These are phyloP conservation scores for Chondrilla cf. caribensis DNA, from an alignment of 37 sponge, comb jelly and placozoan species.

Conservation along the genomic window DNA sequence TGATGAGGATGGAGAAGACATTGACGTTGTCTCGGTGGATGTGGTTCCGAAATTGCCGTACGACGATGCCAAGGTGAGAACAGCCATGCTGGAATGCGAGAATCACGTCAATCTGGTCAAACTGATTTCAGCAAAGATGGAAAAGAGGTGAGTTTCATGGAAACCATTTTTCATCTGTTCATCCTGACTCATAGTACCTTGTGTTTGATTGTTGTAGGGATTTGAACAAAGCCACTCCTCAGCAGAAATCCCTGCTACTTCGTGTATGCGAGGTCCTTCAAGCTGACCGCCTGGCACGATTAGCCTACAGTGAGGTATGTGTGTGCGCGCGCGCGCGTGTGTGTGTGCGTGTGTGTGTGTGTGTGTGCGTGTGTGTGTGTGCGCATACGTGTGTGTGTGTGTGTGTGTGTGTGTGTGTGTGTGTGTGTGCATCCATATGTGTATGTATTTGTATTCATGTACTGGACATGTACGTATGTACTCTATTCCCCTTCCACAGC, in stretches of 20 bases:
- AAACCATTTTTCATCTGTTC: no score
- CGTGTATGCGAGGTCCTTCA: conserved; percentile 41
- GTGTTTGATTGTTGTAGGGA: conserved; percentile 17
- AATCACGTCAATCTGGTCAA: conserved; percentile 68
- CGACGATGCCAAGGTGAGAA: conserved; percentile 43
- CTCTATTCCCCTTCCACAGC: no score
- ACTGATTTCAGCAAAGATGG: conserved; percentile 19
- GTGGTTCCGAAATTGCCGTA: conserved; percentile 29
- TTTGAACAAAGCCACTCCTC: conserved; percentile 29
- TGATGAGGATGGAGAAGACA: conserved; percentile 4
- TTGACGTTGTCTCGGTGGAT: conserved; percentile 8
- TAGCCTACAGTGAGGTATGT: conserved; percentile 54
- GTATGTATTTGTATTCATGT: no score
- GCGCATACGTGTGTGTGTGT: no score
- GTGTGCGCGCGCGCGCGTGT: background rate
- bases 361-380: background rate
- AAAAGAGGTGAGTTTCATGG: conserved; percentile 6
- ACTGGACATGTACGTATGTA: no score
- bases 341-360: conserved; percentile 15
- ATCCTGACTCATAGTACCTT: no score
- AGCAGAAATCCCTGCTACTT: conserved; percentile 42
- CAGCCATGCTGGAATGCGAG: conserved; percentile 74
- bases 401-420: conserved; percentile 15
- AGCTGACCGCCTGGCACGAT: conserved; percentile 52
- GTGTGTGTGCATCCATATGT: background rate